These are phyloP conservation scores for Limnephilus rhombicus DNA, from an alignment of 2,888 invertebrate genomes.

Conservation along the genomic window DNA sequence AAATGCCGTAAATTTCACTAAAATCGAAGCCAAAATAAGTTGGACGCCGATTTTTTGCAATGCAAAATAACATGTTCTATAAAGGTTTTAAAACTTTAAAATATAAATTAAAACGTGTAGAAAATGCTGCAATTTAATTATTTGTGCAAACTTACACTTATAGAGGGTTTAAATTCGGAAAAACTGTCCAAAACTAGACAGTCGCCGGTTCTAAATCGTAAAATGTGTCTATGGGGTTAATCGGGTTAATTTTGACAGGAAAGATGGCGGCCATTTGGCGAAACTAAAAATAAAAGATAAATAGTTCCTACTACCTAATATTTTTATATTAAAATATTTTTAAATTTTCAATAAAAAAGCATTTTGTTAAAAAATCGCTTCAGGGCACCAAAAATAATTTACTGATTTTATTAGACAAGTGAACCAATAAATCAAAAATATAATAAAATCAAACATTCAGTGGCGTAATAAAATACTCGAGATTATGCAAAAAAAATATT, in stretches of 20 bases:
- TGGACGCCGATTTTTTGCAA: background rate
- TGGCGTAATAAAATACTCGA: too few species aligned
- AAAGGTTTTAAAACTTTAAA: background rate
- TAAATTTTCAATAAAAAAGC: too few species aligned
- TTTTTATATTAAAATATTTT: background rate
- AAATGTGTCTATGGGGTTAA: background rate
- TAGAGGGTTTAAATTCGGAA: background rate
- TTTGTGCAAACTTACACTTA: background rate
- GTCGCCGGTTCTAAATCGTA: background rate
- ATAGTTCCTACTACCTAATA: background rate
- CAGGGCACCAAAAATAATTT: background rate
- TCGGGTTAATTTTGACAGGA: background rate
- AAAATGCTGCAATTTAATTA: background rate
- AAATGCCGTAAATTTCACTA: background rate
- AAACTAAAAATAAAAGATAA: background rate
- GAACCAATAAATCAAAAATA: too few species aligned
- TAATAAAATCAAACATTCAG: too few species aligned
- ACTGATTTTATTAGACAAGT: background rate
- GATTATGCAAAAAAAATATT: too few species aligned
- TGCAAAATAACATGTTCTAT: background rate
- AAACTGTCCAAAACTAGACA: background rate
- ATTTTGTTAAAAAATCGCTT: background rate
- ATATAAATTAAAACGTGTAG: background rate
- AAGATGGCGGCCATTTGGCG: background rate
- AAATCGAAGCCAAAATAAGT: background rate